Conservation (phyloP, 1,140 invertebrate species). For the Heliconius hermathena region DNA sequence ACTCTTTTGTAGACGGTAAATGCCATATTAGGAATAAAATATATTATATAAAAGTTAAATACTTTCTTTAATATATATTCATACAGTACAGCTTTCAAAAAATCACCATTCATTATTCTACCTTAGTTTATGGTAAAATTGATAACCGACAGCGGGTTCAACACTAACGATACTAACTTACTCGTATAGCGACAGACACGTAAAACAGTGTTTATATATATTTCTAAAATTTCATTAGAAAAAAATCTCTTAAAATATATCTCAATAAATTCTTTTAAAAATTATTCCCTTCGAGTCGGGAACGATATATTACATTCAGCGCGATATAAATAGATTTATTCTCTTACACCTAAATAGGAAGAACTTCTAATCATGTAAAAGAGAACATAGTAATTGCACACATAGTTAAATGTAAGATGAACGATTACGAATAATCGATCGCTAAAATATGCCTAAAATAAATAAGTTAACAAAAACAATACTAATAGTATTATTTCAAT, state of each 20-base stretch:
- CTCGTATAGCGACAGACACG: conserved; percentile 73
- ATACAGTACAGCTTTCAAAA: conserved; percentile 45
- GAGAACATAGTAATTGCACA: conserved; percentile 77
- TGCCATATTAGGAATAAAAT: conserved; percentile 79
- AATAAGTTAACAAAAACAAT: background rate
- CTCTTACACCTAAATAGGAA: conserved; percentile 75
- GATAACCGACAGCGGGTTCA: conserved; percentile 66
- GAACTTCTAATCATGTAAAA: conserved; percentile 73
- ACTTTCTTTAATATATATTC: conserved; percentile 58
- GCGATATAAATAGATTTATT: conserved; percentile 75
- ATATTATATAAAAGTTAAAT: conserved; percentile 70
- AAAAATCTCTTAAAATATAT: conserved; percentile 81
- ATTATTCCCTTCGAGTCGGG: conserved; percentile 47
- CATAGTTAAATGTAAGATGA: conserved; percentile 53
- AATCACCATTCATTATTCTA: conserved; percentile 40
- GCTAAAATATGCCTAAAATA: background rate
- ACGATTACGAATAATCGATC: conserved; percentile 12
- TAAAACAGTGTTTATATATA: conserved; percentile 74
- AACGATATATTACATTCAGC: conserved; percentile 67
- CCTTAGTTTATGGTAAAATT: conserved; percentile 61
- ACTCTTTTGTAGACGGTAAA: conserved; percentile 78
- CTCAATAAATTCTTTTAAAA: conserved; percentile 73
- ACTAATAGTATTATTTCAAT: background rate
- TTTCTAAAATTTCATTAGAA: conserved; percentile 76
- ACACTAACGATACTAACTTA: conserved; percentile 55